phyloP scores from a whole-genome alignment of 2,797 vertebrate species.

The Myiotriccus ornatus region DNA sequence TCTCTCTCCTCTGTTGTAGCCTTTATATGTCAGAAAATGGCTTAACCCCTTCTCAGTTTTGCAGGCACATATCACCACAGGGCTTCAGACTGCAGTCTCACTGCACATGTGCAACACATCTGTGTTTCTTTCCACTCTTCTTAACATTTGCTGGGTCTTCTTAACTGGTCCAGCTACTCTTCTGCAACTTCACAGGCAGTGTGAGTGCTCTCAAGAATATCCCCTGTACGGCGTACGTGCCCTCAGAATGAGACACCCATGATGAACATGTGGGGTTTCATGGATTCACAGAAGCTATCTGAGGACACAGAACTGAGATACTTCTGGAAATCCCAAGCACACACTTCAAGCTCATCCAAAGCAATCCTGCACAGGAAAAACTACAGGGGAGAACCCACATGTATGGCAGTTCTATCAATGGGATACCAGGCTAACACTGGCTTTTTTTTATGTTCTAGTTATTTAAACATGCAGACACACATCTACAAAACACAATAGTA shows the following conservation, averaged over 20 bases:
- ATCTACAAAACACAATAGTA: background rate
- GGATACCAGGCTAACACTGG: background rate
- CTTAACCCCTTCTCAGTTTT: background rate
- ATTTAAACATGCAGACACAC: background rate
- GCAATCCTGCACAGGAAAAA: background rate
- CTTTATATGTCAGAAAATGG: background rate
- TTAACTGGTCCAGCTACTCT: background rate
- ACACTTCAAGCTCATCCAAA: background rate
- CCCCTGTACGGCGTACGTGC: accelerated
- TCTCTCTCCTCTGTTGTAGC: background rate
- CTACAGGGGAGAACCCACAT: background rate
- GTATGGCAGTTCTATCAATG: background rate
- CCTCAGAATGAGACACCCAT: background rate
- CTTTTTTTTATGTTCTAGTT: background rate
- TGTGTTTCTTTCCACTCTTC: background rate
- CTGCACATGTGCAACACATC: background rate
- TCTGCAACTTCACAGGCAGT: background rate
- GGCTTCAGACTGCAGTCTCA: background rate
- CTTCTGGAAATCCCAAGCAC: background rate
- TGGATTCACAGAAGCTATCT: background rate
- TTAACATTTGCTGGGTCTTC: background rate
- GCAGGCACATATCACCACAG: accelerated
- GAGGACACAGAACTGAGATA: background rate
- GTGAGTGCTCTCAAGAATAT: background rate
- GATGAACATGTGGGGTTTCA: background rate